Conservation (phyloP, 2,113 vertebrate genomes). For the Corythornis vintsioides region DNA sequence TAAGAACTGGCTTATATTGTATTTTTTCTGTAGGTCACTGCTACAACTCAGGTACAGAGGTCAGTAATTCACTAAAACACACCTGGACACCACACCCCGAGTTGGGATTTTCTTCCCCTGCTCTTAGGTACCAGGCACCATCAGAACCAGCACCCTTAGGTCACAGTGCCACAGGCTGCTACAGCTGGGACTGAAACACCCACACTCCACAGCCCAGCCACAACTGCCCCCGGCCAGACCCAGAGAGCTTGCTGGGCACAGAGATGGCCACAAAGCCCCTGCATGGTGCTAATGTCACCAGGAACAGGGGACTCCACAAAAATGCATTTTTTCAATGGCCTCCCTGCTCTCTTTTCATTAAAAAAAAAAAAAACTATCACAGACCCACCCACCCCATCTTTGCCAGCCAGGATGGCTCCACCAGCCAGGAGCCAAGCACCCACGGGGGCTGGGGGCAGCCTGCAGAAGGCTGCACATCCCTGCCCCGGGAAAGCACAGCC, state of each 20-base stretch:
- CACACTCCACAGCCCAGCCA: too few relatives aligned
- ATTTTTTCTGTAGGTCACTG: background rate
- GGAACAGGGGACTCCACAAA: background rate
- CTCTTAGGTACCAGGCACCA: fast-evolving
- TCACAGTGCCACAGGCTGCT: background rate
- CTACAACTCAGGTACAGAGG: fast-evolving
- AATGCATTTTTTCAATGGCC: fast-evolving
- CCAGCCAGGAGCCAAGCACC: fast-evolving
- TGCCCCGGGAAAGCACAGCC: fast-evolving
- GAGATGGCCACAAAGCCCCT: background rate
- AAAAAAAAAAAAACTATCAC: fast-evolving
- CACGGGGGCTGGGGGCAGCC: fast-evolving
- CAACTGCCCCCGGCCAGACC: fast-evolving
- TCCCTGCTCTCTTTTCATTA: fast-evolving
- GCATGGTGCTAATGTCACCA: background rate
- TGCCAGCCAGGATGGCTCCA: background rate
- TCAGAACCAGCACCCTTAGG: fast-evolving
- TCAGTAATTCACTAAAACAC: background rate
- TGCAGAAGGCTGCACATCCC: too few relatives aligned
- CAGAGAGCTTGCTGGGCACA: background rate
- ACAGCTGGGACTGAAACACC: background rate
- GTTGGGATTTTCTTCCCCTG: background rate
- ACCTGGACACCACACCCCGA: too few relatives aligned
- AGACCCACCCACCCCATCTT: background rate
- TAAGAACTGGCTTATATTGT: fast-evolving